Conservation (phyloP, 2,113 vertebrate species). For the Pristiophorus japonicus region DNA sequence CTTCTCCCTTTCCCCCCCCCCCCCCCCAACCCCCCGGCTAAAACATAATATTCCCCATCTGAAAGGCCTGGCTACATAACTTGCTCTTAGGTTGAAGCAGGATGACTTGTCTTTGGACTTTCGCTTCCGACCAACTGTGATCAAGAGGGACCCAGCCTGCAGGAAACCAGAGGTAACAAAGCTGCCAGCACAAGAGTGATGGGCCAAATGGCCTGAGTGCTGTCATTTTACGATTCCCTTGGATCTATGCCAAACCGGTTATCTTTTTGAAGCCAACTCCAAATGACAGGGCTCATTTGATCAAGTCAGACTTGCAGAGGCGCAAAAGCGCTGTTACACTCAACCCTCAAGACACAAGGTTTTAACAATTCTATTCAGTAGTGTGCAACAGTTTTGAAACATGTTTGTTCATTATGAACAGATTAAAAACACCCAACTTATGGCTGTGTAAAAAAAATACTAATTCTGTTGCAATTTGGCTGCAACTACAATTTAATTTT, state of each 20-base stretch:
- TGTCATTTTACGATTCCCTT: not conserved
- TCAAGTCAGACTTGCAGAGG: not conserved
- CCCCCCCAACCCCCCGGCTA: not conserved
- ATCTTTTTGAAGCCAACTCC: too few relatives aligned
- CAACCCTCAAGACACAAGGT: not conserved
- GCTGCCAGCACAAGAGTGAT: not conserved
- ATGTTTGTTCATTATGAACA: not conserved
- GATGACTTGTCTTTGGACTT: not conserved
- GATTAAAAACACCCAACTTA: not conserved
- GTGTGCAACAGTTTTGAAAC: not conserved
- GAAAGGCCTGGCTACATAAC: not conserved
- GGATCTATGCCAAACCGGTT: not conserved
- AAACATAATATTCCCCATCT: not conserved
- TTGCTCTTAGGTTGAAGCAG: not conserved
- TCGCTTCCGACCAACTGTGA: not conserved
- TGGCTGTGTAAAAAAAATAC: not conserved
- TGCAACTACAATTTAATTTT: not conserved
- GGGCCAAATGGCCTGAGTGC: too few relatives aligned
- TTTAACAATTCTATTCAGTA: not conserved
- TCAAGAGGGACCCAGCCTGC: not conserved
- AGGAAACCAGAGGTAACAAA: not conserved
- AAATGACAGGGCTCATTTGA: not conserved
- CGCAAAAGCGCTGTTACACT: not conserved
- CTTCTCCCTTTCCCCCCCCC: not conserved
- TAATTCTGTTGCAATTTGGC: not conserved